Percentiles rank a stretch among this genome's conserved stretches.
phyloP scores from a whole-genome alignment of 2,113 vertebrate genomes.

The Phodopus roborovskii region DNA sequence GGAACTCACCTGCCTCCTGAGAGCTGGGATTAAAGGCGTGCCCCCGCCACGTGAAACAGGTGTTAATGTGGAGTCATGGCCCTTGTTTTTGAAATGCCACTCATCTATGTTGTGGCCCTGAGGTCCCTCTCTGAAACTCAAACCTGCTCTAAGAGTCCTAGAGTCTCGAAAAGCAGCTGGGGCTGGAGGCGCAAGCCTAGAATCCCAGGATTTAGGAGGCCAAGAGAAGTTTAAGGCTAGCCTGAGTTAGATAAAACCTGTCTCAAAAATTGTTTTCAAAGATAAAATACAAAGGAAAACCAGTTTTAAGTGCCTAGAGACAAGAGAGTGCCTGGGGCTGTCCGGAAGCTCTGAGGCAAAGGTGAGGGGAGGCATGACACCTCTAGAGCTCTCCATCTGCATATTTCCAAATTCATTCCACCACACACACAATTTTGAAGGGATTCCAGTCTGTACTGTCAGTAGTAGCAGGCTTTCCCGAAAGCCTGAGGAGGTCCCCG shows the following conservation, averaged over 20 bases:
- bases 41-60: background rate
- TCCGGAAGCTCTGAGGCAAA: background rate
- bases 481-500: background rate
- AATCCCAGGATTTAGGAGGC: background rate
- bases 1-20: background rate
- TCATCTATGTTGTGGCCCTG: background rate
- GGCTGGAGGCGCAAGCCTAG: background rate
- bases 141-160: background rate
- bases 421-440: background rate
- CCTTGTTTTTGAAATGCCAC: background rate
- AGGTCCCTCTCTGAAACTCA: background rate
- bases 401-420: background rate
- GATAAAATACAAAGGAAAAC: background rate
- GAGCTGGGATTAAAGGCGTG: background rate
- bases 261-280: background rate
- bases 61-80: background rate
- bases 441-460: background rate
- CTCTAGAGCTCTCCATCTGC: background rate
- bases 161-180: background rate
- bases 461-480: background rate
- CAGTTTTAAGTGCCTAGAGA: background rate
- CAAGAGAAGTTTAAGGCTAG: background rate
- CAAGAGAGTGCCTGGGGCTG: background rate
- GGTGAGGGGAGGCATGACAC: background rate
- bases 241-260: background rate